A percentile compares a stretch with the other conserved stretches of the same genome.
Evolutionary conservation across 2,888 invertebrate genomes (phyloP).

Genomic region (Drosophila nr. fundita): DNA sequence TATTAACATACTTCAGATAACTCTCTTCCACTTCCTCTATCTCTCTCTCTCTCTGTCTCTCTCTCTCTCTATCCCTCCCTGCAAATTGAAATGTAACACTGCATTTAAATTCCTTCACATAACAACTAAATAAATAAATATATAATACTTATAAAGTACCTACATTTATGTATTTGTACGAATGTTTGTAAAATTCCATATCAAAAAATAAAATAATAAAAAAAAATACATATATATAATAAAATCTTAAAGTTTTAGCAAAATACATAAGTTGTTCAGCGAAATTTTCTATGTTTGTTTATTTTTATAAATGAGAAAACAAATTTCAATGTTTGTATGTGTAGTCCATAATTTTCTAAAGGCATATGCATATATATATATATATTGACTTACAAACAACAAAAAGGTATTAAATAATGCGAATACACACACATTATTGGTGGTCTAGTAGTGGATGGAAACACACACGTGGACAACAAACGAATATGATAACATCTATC

Average conservation of each 20-base stretch:
- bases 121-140: conserved; percentile 38
- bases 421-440: conserved; percentile 50
- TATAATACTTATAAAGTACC: conserved; percentile 47
- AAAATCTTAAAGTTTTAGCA: conserved; percentile 33
- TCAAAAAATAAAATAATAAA: conserved; percentile 31
- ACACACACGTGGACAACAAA: conserved; percentile 15
- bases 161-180: conserved; percentile 66
- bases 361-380: conserved; percentile 46
- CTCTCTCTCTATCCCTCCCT: conserved; percentile 30
- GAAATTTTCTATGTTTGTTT: conserved; percentile 73
- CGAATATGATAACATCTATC: conserved; percentile 49
- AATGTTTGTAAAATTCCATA: conserved; percentile 60
- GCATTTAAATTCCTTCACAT: conserved; percentile 57
- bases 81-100: conserved; percentile 23
- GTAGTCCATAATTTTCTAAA: conserved; percentile 77
- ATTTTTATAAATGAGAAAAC: conserved; percentile 63
- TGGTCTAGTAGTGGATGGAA: conserved; percentile 49
- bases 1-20: conserved; percentile 13
- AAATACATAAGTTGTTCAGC: conserved; percentile 51
- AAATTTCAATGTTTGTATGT: conserved; percentile 67
- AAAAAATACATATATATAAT: neutral
- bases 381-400: conserved; percentile 22
- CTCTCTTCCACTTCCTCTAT: conserved; percentile 18
- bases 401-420: conserved; percentile 27
- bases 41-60: conserved; percentile 28